Conservation (phyloP, 1,140 invertebrate genomes). For the Eupristina koningsbergeri region DNA sequence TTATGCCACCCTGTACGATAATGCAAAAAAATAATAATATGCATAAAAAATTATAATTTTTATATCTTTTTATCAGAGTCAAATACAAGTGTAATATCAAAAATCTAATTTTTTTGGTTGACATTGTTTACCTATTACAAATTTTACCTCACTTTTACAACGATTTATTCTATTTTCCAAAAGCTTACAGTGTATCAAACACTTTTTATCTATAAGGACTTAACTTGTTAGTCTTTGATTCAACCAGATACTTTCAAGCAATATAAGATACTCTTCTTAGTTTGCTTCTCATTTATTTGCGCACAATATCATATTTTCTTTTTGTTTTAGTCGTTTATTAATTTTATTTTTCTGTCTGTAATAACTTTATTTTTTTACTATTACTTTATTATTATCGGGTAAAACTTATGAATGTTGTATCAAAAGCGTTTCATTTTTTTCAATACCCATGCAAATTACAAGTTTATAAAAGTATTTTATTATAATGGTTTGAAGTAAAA, state of each 20-base stretch:
- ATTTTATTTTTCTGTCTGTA: neutral
- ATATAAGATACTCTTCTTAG: neutral
- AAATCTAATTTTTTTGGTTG: neutral
- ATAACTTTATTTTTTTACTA: neutral
- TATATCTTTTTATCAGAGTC: neutral
- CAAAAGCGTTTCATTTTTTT: neutral
- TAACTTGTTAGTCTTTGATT: no score
- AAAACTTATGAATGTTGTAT: neutral
- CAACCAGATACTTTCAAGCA: neutral
- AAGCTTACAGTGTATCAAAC: no score
- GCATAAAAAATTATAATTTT: neutral
- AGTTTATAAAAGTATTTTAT: neutral
- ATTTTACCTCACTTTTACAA: neutral
- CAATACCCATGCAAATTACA: neutral
- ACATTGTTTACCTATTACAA: neutral
- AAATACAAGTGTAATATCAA: neutral
- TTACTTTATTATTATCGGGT: neutral
- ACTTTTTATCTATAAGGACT: neutral
- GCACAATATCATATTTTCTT: slow-evolving; percentile 40
- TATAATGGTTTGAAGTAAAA: no score
- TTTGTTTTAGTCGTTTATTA: slow-evolving; percentile 29
- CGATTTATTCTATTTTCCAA: no score
- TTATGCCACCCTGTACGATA: no score
- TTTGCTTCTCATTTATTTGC: slow-evolving; percentile 25
- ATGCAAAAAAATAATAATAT: no score